Conservation (phyloP, 2,888 invertebrate genomes). For the Drosophila merina region DNA sequence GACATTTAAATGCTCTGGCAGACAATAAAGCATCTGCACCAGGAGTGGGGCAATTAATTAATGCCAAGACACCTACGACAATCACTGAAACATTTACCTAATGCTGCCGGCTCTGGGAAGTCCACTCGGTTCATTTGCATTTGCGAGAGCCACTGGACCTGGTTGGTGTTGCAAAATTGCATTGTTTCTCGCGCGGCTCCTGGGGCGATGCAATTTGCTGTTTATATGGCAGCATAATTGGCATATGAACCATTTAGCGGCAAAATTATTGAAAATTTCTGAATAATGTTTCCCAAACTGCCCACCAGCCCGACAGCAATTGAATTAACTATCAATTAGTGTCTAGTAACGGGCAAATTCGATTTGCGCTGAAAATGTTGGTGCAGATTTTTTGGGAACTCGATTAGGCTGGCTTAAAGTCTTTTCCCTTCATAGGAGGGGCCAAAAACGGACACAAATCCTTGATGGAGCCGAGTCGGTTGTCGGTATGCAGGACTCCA, state of each 20-base stretch:
- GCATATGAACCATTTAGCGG: constrained; percentile 41
- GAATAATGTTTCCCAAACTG: constrained; percentile 29
- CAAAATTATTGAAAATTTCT: constrained; percentile 33
- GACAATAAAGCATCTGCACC: constrained; percentile 21
- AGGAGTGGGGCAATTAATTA: constrained; percentile 63
- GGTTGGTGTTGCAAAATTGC: constrained; percentile 18
- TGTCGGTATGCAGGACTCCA: constrained; percentile 8
- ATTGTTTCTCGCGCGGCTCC: constrained; percentile 34
- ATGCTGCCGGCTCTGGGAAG: constrained; percentile 6
- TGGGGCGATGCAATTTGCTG: constrained; percentile 58
- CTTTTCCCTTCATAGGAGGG: neutral
- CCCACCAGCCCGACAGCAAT: constrained; percentile 37
- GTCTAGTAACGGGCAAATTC: constrained; percentile 14
- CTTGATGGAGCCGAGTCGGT: constrained; percentile 49
- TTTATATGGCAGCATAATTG: constrained; percentile 53
- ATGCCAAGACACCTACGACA: constrained; percentile 61
- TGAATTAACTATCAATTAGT: constrained; percentile 59
- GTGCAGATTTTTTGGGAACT: neutral
- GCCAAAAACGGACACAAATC: constrained; percentile 31
- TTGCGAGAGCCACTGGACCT: constrained; percentile 19
- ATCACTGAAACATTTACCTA: constrained; percentile 29
- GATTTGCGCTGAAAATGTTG: constrained; percentile 15
- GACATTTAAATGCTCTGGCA: constrained; percentile 55
- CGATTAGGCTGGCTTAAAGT: constrained; percentile 10
- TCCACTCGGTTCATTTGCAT: constrained; percentile 23